These are phyloP conservation scores for Ctenopoma multispine DNA, from an alignment of 2,797 vertebrate genomes.

Conservation along the genomic window DNA sequence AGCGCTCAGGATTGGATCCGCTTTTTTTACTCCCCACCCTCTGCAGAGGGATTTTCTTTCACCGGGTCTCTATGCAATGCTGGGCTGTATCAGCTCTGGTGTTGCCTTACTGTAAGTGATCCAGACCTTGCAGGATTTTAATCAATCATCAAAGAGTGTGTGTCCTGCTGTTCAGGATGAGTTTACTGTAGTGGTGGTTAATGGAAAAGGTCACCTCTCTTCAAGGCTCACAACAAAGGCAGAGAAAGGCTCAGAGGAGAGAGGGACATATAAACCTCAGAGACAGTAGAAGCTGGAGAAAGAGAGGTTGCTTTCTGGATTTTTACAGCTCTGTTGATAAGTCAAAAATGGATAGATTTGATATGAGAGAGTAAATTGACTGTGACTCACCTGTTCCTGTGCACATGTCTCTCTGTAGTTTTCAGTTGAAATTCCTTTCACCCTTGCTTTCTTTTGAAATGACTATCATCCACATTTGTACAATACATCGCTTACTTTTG, in stretches of 20 bases:
- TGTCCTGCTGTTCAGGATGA: constrained; percentile 73
- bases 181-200: constrained; percentile 72
- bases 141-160: constrained; percentile 82
- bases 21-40: constrained; percentile 62
- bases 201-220: constrained; percentile 82
- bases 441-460: constrained; percentile 35
- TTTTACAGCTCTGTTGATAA: constrained; percentile 21
- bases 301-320: constrained; percentile 10
- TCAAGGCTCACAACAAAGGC: constrained; percentile 54
- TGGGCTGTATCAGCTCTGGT: constrained; percentile 75
- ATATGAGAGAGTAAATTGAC: constrained; percentile 28
- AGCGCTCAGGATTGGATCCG: constrained; percentile 34
- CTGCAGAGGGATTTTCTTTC: constrained; percentile 73
- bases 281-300: constrained; percentile 26
- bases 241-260: constrained; percentile 52
- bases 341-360: constrained; percentile 20
- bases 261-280: constrained; percentile 44
- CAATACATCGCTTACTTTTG: constrained; percentile 39
- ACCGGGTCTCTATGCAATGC: constrained; percentile 59
- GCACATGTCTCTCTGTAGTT: constrained; percentile 17
- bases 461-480: constrained; percentile 7
- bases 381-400: constrained; percentile 26
- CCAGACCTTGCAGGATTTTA: constrained; percentile 77
- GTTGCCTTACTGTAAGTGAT: constrained; percentile 83
- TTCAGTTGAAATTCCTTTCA: background rate